Percentiles rank a stretch among this genome's conserved stretches.
Conservation (phyloP, 2,113 vertebrate genomes). For the Regulus satrapa region DNA sequence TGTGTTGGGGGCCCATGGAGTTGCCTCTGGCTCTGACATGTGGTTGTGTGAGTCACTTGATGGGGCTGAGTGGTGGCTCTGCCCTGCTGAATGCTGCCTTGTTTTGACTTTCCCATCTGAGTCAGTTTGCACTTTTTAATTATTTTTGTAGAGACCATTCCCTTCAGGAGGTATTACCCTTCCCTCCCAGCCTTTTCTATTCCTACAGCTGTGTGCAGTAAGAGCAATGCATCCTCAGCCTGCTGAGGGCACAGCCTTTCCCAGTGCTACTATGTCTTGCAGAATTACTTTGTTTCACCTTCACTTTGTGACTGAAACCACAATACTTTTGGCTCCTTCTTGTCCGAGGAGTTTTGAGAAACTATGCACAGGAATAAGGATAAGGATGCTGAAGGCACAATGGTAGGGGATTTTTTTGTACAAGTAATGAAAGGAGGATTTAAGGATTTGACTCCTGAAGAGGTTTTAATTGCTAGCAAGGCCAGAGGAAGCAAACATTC, state of each 20-base stretch:
- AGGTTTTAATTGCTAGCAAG: neutral
- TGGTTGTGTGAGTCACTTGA: constrained; percentile 2
- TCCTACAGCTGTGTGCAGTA: neutral
- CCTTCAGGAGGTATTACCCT: neutral
- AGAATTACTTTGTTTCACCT: neutral
- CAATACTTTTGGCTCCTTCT: neutral
- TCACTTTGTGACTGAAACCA: neutral
- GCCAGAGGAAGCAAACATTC: neutral
- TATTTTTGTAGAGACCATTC: neutral
- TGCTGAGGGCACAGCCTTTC: neutral
- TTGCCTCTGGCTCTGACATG: constrained; percentile 41
- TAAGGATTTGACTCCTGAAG: neutral
- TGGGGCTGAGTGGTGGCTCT: neutral
- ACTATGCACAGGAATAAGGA: neutral
- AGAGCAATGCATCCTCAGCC: neutral
- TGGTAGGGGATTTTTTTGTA: rapidly evolving
- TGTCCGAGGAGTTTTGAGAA: neutral
- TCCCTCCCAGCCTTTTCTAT: neutral
- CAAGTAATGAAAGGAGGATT: neutral
- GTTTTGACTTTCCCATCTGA: neutral
- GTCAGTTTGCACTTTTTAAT: neutral
- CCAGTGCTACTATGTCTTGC: neutral
- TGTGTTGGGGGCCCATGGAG: neutral
- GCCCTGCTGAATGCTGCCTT: neutral
- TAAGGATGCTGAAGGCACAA: neutral